Conservation (phyloP, 2,888 invertebrate species). For the Melanotus villosus region DNA sequence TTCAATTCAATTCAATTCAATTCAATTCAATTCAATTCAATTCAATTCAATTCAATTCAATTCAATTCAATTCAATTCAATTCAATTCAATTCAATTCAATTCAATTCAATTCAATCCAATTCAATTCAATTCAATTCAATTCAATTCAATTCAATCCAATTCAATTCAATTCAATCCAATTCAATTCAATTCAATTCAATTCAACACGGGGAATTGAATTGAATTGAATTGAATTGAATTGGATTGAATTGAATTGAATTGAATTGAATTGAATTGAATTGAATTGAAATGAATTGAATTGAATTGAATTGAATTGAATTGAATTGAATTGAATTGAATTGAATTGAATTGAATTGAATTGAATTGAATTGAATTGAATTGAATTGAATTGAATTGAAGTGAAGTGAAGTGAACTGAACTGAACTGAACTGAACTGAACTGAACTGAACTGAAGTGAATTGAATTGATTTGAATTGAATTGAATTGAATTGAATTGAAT, state of each 20-base stretch:
- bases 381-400: too few species aligned
- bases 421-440: not conserved
- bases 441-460: too few species aligned
- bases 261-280: conserved; percentile 9
- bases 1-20: too few species aligned
- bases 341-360: not conserved
- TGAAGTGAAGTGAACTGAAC: not conserved
- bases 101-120: too few species aligned
- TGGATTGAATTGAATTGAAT: not conserved
- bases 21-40: too few species aligned
- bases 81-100: too few species aligned
- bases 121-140: too few species aligned
- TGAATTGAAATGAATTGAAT: conserved; percentile 2
- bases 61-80: too few species aligned
- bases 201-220: too few species aligned
- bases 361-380: not conserved
- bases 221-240: not conserved
- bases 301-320: too few species aligned
- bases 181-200: not conserved
- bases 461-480: not conserved
- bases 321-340: not conserved
- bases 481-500: not conserved
- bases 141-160: too few species aligned
- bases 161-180: not conserved
- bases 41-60: too few species aligned